A percentile compares a stretch with the other conserved stretches of the same genome.
Conservation (phyloP, 2,113 vertebrate species). For the Miniopterus natalensis region DNA sequence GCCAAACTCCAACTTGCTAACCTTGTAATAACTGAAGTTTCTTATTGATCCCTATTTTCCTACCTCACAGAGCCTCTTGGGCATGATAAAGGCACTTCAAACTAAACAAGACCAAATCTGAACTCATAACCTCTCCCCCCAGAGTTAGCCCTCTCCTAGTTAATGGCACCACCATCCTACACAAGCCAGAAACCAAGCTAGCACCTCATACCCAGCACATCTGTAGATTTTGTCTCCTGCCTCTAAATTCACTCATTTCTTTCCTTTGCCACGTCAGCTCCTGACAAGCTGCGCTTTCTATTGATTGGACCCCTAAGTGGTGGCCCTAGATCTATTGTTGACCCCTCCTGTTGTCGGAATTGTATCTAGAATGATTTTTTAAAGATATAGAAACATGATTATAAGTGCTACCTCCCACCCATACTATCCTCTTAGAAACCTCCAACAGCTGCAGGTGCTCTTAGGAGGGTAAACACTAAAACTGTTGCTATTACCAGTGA, state of each 20-base stretch:
- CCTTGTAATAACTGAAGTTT: conserved; percentile 64
- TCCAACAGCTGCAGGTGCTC: not conserved
- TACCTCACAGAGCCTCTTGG: conserved; percentile 15
- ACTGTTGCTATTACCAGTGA: not conserved
- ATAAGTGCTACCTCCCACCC: not conserved
- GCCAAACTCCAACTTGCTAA: conserved; percentile 65
- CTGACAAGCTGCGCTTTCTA: not conserved
- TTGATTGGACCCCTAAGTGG: not conserved
- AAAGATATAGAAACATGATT: not conserved
- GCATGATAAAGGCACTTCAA: not conserved
- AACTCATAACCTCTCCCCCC: not conserved
- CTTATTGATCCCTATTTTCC: conserved; percentile 48
- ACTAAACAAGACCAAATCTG: not conserved
- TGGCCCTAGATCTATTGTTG: not conserved
- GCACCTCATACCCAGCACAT: not conserved
- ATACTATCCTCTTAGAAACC: not conserved
- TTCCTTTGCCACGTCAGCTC: not conserved
- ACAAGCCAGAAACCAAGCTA: not conserved
- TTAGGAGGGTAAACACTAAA: not conserved
- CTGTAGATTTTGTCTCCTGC: not conserved
- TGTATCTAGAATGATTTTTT: not conserved
- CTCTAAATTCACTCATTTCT: not conserved
- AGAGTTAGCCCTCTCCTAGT: not conserved
- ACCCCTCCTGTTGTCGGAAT: not conserved
- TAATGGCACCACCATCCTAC: not conserved